Conservation (phyloP, 2,888 invertebrate genomes). For the Nephrocerus scutellatus region DNA sequence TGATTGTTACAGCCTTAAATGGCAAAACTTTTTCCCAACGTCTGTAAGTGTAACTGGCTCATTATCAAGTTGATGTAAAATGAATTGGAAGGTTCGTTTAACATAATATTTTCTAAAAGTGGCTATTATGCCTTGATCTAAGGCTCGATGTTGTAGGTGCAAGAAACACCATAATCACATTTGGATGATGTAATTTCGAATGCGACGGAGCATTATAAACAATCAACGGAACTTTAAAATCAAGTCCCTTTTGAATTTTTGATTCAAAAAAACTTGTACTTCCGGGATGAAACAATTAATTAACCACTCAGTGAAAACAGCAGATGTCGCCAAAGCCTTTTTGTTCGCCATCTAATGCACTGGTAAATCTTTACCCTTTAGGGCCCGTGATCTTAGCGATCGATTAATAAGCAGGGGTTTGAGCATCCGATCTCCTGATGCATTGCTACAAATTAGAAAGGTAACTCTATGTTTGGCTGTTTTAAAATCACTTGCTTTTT, state of each 20-base stretch:
- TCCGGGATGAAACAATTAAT: slow-evolving; percentile 16
- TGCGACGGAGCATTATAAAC: slow-evolving; percentile 26
- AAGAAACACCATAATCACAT: slow-evolving; percentile 26
- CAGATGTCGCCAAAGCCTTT: slow-evolving; percentile 26
- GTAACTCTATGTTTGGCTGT: slow-evolving; percentile 27
- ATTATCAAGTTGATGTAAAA: slow-evolving; percentile 15
- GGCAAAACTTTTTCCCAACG: slow-evolving; percentile 27
- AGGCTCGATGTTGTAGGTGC: slow-evolving; percentile 30
- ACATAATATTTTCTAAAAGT: slow-evolving; percentile 18
- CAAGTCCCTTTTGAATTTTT: slow-evolving; percentile 20
- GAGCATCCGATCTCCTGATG: slow-evolving; percentile 17
- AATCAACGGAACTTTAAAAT: slow-evolving; percentile 24
- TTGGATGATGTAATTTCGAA: slow-evolving; percentile 22
- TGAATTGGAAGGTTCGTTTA: slow-evolving; percentile 16
- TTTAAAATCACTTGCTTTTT: slow-evolving; percentile 19
- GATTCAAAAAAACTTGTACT: slow-evolving; percentile 17
- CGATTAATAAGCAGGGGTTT: slow-evolving; percentile 29
- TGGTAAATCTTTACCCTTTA: slow-evolving; percentile 25
- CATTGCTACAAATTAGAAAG: slow-evolving; percentile 30
- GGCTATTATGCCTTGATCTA: slow-evolving; percentile 26
- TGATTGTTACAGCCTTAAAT: slow-evolving; percentile 25
- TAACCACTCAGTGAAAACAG: slow-evolving; percentile 18
- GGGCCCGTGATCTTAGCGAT: slow-evolving; percentile 25
- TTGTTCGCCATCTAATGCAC: slow-evolving; percentile 29
- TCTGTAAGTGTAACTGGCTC: slow-evolving; percentile 21